phyloP scores from a whole-genome alignment of 2,113 vertebrate genomes.

The Pachypanchax playfairii region DNA sequence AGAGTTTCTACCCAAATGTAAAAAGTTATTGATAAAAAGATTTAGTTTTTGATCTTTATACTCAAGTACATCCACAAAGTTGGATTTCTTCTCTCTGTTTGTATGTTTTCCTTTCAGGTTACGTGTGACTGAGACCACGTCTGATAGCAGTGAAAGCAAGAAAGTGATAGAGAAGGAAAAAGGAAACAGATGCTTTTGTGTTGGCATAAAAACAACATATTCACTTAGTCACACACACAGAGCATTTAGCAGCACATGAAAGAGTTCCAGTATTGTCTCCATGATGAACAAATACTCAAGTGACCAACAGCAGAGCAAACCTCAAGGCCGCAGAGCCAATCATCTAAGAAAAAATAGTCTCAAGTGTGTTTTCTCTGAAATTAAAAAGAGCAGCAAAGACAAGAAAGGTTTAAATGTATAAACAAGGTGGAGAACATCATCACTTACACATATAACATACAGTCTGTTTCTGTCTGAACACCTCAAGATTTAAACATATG shows the following conservation, averaged over 20 bases:
- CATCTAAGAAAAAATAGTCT: background rate
- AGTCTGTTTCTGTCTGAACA: conserved; percentile 29
- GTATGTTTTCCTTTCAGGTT: conserved; percentile 38
- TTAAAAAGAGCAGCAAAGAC: conserved; percentile 18
- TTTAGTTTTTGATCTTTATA: background rate
- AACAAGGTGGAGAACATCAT: background rate
- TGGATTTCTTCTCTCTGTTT: background rate
- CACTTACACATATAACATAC: background rate
- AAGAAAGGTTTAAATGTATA: background rate
- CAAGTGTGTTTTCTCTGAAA: conserved; percentile 1
- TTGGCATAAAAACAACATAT: conserved; percentile 55
- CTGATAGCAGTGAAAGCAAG: conserved; percentile 47
- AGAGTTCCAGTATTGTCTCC: conserved; percentile 55
- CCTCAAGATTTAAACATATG: conserved; percentile 46
- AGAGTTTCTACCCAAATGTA: too few species aligned
- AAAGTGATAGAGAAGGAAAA: conserved; percentile 60
- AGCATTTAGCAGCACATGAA: conserved; percentile 42
- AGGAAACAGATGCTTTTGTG: conserved; percentile 76
- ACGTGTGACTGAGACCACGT: conserved; percentile 53
- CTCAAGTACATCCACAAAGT: background rate
- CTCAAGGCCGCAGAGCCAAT: conserved; percentile 41
- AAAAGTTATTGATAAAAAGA: background rate
- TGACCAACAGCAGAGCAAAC: conserved; percentile 43
- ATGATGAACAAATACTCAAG: conserved; percentile 30
- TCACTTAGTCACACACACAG: conserved; percentile 17